These are phyloP conservation scores for Acinonyx jubatus DNA, from an alignment of 2,113 vertebrate species.

Conservation along the genomic window DNA sequence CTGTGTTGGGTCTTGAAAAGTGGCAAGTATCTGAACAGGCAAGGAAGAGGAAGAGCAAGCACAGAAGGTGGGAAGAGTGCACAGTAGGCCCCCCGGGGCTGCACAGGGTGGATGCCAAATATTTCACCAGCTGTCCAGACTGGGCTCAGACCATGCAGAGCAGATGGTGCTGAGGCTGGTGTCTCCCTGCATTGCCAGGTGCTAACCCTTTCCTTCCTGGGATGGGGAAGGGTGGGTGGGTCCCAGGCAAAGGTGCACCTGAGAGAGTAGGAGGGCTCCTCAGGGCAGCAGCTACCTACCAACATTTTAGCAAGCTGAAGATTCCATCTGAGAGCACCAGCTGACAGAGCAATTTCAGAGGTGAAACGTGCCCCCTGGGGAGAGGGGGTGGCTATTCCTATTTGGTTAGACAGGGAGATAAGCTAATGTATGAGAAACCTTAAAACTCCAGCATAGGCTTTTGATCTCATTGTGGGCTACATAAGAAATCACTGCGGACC, in stretches of 20 bases:
- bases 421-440: conserved; percentile 6
- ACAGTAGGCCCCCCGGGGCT: neutral
- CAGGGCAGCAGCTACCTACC: neutral
- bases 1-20: neutral
- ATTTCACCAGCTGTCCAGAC: neutral
- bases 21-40: neutral
- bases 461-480: conserved; percentile 45
- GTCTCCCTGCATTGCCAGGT: neutral
- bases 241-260: neutral
- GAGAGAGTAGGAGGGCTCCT: neutral
- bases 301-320: neutral
- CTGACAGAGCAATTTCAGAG: neutral
- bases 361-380: neutral
- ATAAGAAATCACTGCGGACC: conserved; percentile 4
- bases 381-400: no score
- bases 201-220: neutral
- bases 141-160: neutral
- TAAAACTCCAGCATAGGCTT: conserved; percentile 5
- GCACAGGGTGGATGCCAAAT: neutral
- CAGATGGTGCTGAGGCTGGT: neutral
- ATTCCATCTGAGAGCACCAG: neutral
- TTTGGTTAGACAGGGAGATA: neutral
- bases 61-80: neutral
- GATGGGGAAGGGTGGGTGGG: neutral
- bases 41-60: neutral